These are phyloP conservation scores for Galerucella calmariensis DNA, from an alignment of 2,888 invertebrate genomes.

Conservation along the genomic window DNA sequence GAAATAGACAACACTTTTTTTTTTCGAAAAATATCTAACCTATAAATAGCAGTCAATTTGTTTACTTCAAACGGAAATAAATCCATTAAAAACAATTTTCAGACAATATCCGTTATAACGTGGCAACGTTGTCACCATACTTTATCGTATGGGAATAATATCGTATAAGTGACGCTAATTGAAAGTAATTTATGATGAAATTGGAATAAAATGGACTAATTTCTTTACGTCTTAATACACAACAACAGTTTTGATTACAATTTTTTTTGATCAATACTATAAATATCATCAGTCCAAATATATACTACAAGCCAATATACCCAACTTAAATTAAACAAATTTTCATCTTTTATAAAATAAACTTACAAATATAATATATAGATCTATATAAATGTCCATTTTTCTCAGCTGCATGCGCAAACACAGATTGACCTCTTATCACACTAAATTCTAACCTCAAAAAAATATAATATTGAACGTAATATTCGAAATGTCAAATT, in stretches of 20 bases:
- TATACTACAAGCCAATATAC: conserved; percentile 18
- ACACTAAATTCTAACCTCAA: conserved; percentile 26
- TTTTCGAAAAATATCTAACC: conserved; percentile 49
- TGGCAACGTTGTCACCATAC: neutral
- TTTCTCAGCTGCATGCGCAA: conserved; percentile 10
- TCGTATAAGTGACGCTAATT: neutral
- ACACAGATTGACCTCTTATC: conserved; percentile 19
- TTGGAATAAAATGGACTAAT: conserved; percentile 13
- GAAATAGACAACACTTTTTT: conserved; percentile 52
- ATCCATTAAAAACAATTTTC: neutral
- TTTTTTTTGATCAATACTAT: conserved; percentile 6
- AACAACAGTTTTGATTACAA: conserved; percentile 14
- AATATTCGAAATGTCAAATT: conserved; percentile 7
- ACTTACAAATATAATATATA: conserved; percentile 22
- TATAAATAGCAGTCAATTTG: conserved; percentile 51
- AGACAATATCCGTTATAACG: neutral
- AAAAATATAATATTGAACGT: conserved; percentile 17
- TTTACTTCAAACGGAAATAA: conserved; percentile 22
- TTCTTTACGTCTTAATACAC: neutral
- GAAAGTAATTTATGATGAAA: neutral
- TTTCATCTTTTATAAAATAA: conserved; percentile 19
- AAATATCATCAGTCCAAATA: conserved; percentile 17
- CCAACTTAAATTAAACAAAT: neutral
- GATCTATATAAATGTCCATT: conserved; percentile 7
- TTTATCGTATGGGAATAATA: neutral